A percentile compares a stretch with the other conserved stretches of the same genome.
phyloP scores from a whole-genome alignment of 2,113 vertebrate species.

The Rhinichthys klamathensis region DNA sequence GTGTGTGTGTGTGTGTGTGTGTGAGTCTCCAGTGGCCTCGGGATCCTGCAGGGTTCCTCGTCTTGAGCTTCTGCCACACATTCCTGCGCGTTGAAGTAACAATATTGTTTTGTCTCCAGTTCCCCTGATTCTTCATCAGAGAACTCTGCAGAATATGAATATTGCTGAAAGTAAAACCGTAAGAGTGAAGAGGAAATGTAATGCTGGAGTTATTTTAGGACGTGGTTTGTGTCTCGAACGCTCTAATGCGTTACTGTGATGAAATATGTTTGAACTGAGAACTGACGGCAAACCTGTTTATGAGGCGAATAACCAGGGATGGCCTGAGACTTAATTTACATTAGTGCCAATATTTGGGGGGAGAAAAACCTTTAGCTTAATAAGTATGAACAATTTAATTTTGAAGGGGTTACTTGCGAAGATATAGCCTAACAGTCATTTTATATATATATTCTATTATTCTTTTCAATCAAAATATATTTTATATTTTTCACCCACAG shows the following conservation, averaged over 20 bases:
- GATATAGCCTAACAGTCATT: no score
- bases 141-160: conserved; percentile 44
- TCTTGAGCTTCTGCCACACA: conserved; percentile 64
- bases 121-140: conserved; percentile 48
- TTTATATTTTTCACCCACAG: background rate
- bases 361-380: background rate
- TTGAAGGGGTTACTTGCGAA: background rate
- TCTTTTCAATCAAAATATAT: no score
- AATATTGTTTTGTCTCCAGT: conserved; percentile 61
- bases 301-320: conserved; percentile 56
- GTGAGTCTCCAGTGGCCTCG: conserved; percentile 51
- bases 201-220: conserved; percentile 48
- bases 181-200: conserved; percentile 50
- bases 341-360: background rate
- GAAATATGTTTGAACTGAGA: conserved; percentile 10
- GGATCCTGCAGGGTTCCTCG: conserved; percentile 49
- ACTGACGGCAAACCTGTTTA: conserved; percentile 58
- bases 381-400: background rate
- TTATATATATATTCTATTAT: no score
- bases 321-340: conserved; percentile 16
- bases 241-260: conserved; percentile 46
- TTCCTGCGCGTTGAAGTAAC: conserved; percentile 65
- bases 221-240: conserved; percentile 37
- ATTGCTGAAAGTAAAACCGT: conserved; percentile 41
- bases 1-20: background rate